Percentiles rank a stretch among this genome's conserved stretches.
Conservation (phyloP, 2,888 invertebrate species). For the Acrobasis repandana region DNA sequence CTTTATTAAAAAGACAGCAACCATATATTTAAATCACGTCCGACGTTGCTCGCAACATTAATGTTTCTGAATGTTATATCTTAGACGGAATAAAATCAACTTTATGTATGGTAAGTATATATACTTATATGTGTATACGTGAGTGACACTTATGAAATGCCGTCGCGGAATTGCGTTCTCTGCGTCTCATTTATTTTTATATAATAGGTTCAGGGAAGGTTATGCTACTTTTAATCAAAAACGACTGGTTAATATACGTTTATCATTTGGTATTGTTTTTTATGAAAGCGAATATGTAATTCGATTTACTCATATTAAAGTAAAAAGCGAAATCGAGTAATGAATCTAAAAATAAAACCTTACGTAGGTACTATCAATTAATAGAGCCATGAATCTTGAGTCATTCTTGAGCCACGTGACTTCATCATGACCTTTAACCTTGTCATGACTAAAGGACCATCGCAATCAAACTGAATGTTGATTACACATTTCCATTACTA, state of each 20-base stretch:
- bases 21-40: neutral
- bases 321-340: too few species aligned
- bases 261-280: neutral
- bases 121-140: too few species aligned
- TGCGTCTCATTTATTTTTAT: neutral
- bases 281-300: neutral
- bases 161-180: conserved; percentile 7
- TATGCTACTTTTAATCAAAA: neutral
- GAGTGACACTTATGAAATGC: conserved; percentile 3
- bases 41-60: neutral
- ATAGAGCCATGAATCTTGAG: too few species aligned
- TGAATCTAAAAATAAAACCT: too few species aligned
- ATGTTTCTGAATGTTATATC: neutral
- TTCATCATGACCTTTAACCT: too few species aligned
- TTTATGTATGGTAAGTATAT: too few species aligned
- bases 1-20: neutral
- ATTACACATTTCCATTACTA: too few species aligned
- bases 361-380: too few species aligned
- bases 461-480: too few species aligned
- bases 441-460: too few species aligned
- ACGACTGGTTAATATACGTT: neutral
- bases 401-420: too few species aligned
- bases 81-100: conserved; percentile 6
- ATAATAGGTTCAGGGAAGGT: neutral
- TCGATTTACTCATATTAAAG: too few species aligned